Percentiles rank a stretch among this genome's conserved stretches.
These are phyloP conservation scores for Pseudochromis fuscus DNA, from an alignment of 2,797 vertebrate genomes.

Conservation along the genomic window DNA sequence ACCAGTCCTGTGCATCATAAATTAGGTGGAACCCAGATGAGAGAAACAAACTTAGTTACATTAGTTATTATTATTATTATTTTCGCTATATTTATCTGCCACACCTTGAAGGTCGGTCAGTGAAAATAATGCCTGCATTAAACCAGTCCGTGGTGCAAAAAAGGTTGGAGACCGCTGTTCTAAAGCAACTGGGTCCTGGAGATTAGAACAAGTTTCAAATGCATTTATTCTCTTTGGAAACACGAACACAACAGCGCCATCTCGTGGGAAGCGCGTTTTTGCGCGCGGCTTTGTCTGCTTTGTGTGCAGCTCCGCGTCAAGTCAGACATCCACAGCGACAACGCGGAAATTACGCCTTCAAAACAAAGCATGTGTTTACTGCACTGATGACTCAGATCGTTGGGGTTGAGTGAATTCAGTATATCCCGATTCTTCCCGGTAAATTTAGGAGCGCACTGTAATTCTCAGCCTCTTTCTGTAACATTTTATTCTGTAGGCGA, in stretches of 20 bases:
- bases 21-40: too few species aligned
- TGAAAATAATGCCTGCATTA: too few species aligned
- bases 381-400: fast-evolving
- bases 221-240: neutral
- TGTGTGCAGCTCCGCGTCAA: slow-evolving; percentile 30
- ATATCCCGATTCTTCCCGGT: fast-evolving
- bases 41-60: too few species aligned
- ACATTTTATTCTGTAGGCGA: fast-evolving
- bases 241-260: slow-evolving; percentile 9
- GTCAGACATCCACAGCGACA: fast-evolving
- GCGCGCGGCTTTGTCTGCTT: slow-evolving; percentile 16
- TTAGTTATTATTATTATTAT: too few species aligned
- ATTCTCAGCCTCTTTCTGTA: fast-evolving
- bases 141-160: too few species aligned
- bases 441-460: fast-evolving
- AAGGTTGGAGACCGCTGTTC: neutral
- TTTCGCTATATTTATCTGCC: too few species aligned
- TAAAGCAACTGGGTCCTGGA: neutral
- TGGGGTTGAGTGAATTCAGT: fast-evolving
- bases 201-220: too few species aligned
- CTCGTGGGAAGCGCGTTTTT: neutral
- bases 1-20: too few species aligned
- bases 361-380: slow-evolving; percentile 7
- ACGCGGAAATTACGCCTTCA: slow-evolving; percentile 34
- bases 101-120: too few species aligned